A percentile compares a stretch with the other conserved stretches of the same genome.
These are phyloP conservation scores for Sarcoramphus papa DNA, from an alignment of 2,797 vertebrate genomes.

Conservation along the genomic window DNA sequence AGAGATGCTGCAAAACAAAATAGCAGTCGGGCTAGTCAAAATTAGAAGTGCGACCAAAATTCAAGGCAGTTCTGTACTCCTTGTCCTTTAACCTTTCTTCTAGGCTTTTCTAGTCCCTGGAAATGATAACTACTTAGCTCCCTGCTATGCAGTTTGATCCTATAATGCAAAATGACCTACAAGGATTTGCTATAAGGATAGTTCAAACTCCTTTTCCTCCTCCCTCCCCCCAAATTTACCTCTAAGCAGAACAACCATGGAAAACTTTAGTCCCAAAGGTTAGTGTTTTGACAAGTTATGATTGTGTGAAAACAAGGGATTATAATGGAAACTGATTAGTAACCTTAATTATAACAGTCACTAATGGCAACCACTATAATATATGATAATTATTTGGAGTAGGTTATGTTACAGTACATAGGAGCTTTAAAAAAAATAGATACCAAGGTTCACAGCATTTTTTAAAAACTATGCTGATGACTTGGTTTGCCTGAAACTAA, in stretches of 20 bases:
- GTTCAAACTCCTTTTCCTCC: background rate
- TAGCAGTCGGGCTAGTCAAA: background rate
- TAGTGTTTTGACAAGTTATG: slow-evolving; percentile 20
- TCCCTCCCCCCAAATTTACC: background rate
- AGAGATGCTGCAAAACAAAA: background rate
- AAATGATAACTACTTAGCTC: background rate
- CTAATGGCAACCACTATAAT: slow-evolving; percentile 26
- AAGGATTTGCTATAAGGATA: background rate
- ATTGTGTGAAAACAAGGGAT: slow-evolving; percentile 36
- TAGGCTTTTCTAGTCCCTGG: background rate
- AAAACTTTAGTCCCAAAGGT: slow-evolving; percentile 2
- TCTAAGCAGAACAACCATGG: background rate
- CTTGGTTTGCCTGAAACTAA: slow-evolving; percentile 29
- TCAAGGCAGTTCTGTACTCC: background rate
- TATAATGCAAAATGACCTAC: background rate
- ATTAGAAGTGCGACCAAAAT: background rate
- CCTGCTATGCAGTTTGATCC: background rate
- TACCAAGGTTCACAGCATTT: background rate
- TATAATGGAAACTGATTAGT: slow-evolving; percentile 7
- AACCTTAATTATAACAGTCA: slow-evolving; percentile 33
- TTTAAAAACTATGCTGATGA: background rate
- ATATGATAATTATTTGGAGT: slow-evolving; percentile 18
- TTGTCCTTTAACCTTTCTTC: background rate
- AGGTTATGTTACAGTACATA: background rate
- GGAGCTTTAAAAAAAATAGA: background rate